Evolutionary conservation across 2,797 vertebrate species (phyloP).

Genomic region (Tauraco hartlaubi): DNA sequence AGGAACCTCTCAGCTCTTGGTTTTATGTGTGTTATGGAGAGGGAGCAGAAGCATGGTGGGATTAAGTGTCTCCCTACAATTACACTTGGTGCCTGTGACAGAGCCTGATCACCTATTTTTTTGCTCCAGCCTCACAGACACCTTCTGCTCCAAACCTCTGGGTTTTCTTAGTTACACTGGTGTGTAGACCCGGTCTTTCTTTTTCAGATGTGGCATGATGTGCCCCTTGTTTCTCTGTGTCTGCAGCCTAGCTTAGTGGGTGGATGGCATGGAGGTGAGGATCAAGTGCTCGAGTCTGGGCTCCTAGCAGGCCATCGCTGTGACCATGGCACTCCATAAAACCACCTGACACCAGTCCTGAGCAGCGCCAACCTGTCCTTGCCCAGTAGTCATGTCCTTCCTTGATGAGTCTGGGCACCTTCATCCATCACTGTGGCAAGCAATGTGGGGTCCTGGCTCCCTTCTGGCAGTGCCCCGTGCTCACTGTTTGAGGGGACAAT

Average conservation of each 20-base stretch:
- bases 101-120: neutral
- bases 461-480: too few relatives aligned
- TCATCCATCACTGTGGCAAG: neutral
- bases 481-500: neutral
- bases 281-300: neutral
- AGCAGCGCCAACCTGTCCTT: neutral
- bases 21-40: neutral
- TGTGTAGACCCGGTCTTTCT: neutral
- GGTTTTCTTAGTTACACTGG: neutral
- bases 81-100: neutral
- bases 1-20: neutral
- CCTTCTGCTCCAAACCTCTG: neutral
- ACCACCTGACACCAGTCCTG: neutral
- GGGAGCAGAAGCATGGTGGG: neutral
- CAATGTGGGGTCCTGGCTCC: neutral
- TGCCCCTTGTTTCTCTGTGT: neutral
- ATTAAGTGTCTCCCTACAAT: neutral
- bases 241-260: neutral
- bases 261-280: neutral
- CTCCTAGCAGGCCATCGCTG: accelerated
- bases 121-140: neutral
- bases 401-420: neutral
- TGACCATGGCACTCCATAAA: neutral
- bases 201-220: neutral
- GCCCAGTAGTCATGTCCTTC: neutral